Base-by-base conservation (phyloP, 2,113 vertebrate genomes). In the Equus przewalskii region DNA sequence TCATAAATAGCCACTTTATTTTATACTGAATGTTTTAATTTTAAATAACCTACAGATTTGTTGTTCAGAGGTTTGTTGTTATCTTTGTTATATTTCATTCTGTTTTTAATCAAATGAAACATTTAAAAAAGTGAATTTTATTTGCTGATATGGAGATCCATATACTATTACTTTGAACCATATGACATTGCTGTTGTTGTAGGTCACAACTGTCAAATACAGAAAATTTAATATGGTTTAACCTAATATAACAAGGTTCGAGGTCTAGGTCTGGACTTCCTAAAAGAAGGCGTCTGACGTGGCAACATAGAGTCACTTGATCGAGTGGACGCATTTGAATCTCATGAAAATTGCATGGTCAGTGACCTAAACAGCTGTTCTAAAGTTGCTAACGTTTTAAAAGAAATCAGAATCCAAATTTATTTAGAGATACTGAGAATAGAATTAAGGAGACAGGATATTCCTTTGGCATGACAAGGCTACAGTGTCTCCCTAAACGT, bases 81-180 rank as follows among this genome's bases (percentile, higher is more conserved):
- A 16, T 21, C 51, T 82, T 49, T 46, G 16, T 49, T 72, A 15
- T 96, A 11, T 64, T 95, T 56, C 19, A 56, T 79, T 89, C 65
- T 26, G 10, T 82, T 90, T 84, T 64, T 82, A 36, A 88, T 92
- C 49, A 69, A 88, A 82, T 80, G 33, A 81, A 69, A 7, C 67
- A 80, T 33, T 85, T 93, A 24, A 86, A 21, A 70, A 44, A 85
- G 18, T 92, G 36, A 75, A 91, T 79, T 95, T 69, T 84, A 80
- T 84, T 33, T 51, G 33, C 51, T 87, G 33, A 1, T 73, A 36
- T 41, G 36, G 14, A 33, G 26, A 30, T 70, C 30, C 54, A 36
- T 69, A n/a, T 26, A 79, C 2, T 81, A 46, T 65, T 33, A 60
- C 5, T 65, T n/a, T 65, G 7, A 90, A 46, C 22, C 10, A 83